phyloP scores from a whole-genome alignment of 1,140 invertebrate genomes.

The Plectrocnemia conspersa region DNA sequence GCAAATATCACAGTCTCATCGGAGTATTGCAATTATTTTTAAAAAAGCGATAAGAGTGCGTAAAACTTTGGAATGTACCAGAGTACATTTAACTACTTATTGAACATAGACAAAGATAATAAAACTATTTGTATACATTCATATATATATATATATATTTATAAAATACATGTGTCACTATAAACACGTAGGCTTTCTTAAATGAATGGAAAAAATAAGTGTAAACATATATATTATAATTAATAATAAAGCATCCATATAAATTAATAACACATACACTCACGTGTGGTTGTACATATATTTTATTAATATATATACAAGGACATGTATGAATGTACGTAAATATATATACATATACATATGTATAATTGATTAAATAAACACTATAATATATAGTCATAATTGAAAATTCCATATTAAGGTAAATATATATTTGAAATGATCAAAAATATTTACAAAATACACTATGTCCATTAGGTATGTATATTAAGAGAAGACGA shows the following conservation, averaged over 20 bases:
- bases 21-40: background rate
- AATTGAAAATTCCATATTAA: slow-evolving; percentile 34
- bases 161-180: slow-evolving; percentile 36
- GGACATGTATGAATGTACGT: too few species aligned
- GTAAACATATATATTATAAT: slow-evolving; percentile 36
- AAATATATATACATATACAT: slow-evolving; percentile 18
- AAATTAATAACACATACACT: too few species aligned
- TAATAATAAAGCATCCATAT: slow-evolving; percentile 34
- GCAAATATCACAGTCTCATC: background rate
- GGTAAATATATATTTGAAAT: slow-evolving; percentile 33
- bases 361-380: slow-evolving; percentile 27
- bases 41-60: background rate
- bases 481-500: background rate
- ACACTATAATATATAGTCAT: slow-evolving; percentile 27
- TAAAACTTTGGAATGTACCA: slow-evolving; percentile 32
- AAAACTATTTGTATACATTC: slow-evolving; percentile 36
- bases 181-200: slow-evolving; percentile 34
- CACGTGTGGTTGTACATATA: too few species aligned
- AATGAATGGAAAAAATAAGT: slow-evolving; percentile 31
- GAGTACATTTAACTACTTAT: slow-evolving; percentile 33
- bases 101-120: slow-evolving; percentile 32
- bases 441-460: slow-evolving; percentile 34
- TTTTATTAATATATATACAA: too few species aligned
- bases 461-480: slow-evolving; percentile 6
- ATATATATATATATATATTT: slow-evolving; percentile 36